These are phyloP conservation scores for Craseonycteris thonglongyai DNA, from an alignment of 2,113 vertebrate genomes.

Conservation along the genomic window DNA sequence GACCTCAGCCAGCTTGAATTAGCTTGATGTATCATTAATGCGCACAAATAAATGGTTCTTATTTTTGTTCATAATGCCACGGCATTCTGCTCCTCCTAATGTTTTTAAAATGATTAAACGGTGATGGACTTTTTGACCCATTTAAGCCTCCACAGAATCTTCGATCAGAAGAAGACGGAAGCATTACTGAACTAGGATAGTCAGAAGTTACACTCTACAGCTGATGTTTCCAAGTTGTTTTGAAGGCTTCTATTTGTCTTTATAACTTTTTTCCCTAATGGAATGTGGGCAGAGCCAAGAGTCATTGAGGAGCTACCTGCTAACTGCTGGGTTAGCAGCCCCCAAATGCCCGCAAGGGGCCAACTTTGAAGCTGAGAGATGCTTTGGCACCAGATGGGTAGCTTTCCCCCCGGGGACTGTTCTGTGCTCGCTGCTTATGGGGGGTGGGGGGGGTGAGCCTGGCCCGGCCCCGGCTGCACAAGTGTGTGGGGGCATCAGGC, in stretches of 20 bases:
- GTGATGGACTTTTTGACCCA: slow-evolving; percentile 67
- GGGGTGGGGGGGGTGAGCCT: too few relatives aligned
- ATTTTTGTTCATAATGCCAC: slow-evolving; percentile 75
- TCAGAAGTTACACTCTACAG: neutral
- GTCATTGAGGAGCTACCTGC: fast-evolving
- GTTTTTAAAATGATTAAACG: slow-evolving; percentile 28
- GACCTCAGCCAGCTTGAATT: slow-evolving; percentile 78
- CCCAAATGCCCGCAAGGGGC: fast-evolving
- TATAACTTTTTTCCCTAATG: fast-evolving
- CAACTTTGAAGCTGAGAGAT: too few relatives aligned
- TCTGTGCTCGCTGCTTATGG: too few relatives aligned
- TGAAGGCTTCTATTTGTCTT: neutral
- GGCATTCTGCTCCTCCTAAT: slow-evolving; percentile 56
- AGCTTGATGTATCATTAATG: slow-evolving; percentile 79
- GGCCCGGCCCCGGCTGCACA: neutral
- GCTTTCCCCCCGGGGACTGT: too few relatives aligned
- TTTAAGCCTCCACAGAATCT: slow-evolving; percentile 32
- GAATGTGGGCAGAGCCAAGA: neutral
- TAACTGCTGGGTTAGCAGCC: neutral
- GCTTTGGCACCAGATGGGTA: too few relatives aligned
- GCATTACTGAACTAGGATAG: neutral
- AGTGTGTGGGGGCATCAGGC: fast-evolving
- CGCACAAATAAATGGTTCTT: slow-evolving; percentile 78
- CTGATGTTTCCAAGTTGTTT: neutral
- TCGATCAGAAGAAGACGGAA: neutral